phyloP scores from a whole-genome alignment of 2,888 invertebrate genomes.

The Polietes domitor region DNA sequence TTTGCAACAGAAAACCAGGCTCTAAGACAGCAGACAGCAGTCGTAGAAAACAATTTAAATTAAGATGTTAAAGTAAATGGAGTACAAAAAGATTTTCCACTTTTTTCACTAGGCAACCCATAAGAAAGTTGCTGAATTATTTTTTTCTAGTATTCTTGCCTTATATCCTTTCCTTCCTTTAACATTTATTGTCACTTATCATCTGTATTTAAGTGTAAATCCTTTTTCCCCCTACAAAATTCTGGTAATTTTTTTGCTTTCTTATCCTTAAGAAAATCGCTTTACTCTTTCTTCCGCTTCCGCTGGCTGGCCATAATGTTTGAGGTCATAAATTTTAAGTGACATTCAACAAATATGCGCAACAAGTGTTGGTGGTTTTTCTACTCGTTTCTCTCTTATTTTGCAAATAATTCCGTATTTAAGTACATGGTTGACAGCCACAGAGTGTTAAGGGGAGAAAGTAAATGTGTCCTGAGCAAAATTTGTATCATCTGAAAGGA shows the following conservation, averaged over 20 bases:
- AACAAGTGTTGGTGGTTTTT: constrained; percentile 76
- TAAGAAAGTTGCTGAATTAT: too few relatives aligned
- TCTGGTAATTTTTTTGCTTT: constrained; percentile 54
- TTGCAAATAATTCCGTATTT: constrained; percentile 38
- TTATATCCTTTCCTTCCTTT: too few relatives aligned
- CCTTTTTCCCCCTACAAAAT: too few relatives aligned
- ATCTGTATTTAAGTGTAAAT: too few relatives aligned
- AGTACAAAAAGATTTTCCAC: background rate
- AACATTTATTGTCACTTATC: too few relatives aligned
- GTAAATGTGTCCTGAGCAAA: background rate
- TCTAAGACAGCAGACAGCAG: too few relatives aligned
- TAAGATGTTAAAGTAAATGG: constrained; percentile 59
- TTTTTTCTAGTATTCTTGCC: too few relatives aligned
- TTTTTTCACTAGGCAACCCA: too few relatives aligned
- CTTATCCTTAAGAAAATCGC: background rate
- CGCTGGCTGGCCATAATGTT: constrained; percentile 32
- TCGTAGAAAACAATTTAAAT: constrained; percentile 47
- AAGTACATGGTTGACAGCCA: constrained; percentile 25
- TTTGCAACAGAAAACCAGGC: constrained; percentile 32
- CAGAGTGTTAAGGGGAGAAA: constrained; percentile 17
- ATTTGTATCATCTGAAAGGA: constrained; percentile 51
- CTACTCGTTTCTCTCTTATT: background rate
- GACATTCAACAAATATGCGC: constrained; percentile 80
- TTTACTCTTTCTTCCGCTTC: background rate
- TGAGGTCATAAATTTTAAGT: constrained; percentile 79